Evolutionary conservation across 2,113 vertebrate genomes (phyloP), one percentile per base, ranked within the genome.

Genomic region (Terrapene triunguis): DNA sequence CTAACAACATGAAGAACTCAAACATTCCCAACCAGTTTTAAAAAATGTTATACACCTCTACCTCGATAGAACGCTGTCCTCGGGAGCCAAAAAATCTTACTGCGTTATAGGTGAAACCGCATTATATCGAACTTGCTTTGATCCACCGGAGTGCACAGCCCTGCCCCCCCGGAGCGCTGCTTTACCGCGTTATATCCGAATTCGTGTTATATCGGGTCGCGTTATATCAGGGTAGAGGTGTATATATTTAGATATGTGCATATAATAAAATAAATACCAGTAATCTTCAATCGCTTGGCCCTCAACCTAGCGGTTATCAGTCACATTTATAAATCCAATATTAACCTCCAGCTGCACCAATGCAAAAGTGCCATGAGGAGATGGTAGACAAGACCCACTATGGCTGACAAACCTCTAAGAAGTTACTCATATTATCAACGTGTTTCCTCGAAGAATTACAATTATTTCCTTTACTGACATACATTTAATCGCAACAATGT

Each of bases 401-500:
- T 38, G 13, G 50, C 50, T 50, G 21, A 29, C 14, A 62, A 2
- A 10, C 8, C 53, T 19, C 5, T 13, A 5, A 69, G 51, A 25
- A 80, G 47, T 38, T 24, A 4, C 1, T 4, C 8, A 1, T 10
- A 6, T 10, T 35, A 7, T 38, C 2, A 24, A 10, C 35, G 50
- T 4, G 1, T 76, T 29, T 47, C 25, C 25, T 47, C 24, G 25
- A 29, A 25, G 24, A 78, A 29, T 47, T 44, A 78, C 11, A 29
- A 47, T 29, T 25, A 47, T 72, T 74, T 38, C 44, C n/a, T 74
- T 6, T 47, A 17, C 83, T 42, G 44, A 51, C 47, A 84, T 14
- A 42, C 2, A 0, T 0, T 72, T 55, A n/a, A 79, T 89, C 42
- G 25, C 1, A 86, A 57, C 24, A 35, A 69, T 7, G 29, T 74